Evolutionary conservation across 2,797 vertebrate species (phyloP), one percentile per base, ranked within the genome.

Genomic region (Gephyroberyx darwinii): DNA sequence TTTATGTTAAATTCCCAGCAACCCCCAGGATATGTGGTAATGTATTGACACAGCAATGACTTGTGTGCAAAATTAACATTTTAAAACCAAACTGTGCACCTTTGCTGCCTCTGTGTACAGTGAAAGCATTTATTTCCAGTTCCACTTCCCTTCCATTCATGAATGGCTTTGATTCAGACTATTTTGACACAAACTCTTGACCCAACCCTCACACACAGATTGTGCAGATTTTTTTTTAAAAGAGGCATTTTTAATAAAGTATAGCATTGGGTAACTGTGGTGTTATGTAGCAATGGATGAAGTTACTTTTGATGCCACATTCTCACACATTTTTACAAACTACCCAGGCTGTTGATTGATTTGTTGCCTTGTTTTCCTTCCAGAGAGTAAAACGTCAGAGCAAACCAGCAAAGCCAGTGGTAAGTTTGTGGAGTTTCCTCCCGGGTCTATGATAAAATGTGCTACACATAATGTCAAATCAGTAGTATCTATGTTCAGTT

Each of bases 141-240:
- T 87, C 84, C 87, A 87, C 87, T 92, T 91, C 84, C 79, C 83
- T 75, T 85, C 69, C 66, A 82, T 89, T 88, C 83, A 90, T 94
- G 92, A 94, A 94, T 93, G 86, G 77, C 81, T 91, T 86, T 91
- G 89, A 94, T 94, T 94, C 92, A 94, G 72, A 31, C 72, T 86
- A 78, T 91, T 92, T 90, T 88, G 71, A 89, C 80, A 81, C 75
- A 82, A 67, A 79, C 65, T 82, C 75, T 26, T 51, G 76, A 74
- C 87, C 87, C 81, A 78, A 39, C 77, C 69, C 77, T 85, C 69
- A 76, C 77, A 65, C 35, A 57, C 59, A 83, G 77, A 90, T 84
- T 75, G 78, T 78, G 65, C 65, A 56, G 70, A 88, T n/a, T n/a
- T n/a, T n/a, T n/a, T n/a, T n/a, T 83, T 47, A 54, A 61, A 68